phyloP scores from a whole-genome alignment of 2,797 vertebrate genomes.

The Propithecus perrieri region DNA sequence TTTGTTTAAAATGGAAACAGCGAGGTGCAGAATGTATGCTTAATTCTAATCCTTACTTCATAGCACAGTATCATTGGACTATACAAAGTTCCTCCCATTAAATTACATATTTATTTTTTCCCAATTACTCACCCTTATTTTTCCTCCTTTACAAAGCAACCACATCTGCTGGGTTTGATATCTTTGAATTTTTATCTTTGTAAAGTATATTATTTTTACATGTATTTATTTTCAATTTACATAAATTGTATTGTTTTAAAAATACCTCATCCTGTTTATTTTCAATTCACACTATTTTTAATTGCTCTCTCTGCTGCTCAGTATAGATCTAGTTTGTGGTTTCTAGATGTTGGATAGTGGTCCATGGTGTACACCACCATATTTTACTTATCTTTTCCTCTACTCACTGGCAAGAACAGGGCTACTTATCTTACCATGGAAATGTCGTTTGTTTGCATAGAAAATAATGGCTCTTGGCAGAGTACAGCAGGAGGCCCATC shows the following conservation, averaged over 20 bases:
- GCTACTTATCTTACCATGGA: not conserved
- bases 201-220: not conserved
- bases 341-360: not conserved
- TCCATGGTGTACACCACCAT: not conserved
- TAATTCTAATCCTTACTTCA: not conserved
- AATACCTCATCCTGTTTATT: not conserved
- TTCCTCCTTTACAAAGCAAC: not conserved
- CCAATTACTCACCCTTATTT: not conserved
- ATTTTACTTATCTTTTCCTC: not conserved
- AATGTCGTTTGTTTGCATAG: not conserved
- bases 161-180: not conserved
- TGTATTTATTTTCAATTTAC: not conserved
- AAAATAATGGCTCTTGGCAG: not conserved
- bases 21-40: not conserved
- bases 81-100: not conserved
- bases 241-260: not conserved
- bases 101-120: not conserved
- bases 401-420: not conserved
- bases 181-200: not conserved
- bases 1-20: not conserved
- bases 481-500: not conserved
- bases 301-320: not conserved
- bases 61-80: not conserved
- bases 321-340: not conserved
- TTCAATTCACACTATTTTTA: not conserved